phyloP scores from a whole-genome alignment of 2,888 invertebrate species.

The Pachycephus smyrnensis region DNA sequence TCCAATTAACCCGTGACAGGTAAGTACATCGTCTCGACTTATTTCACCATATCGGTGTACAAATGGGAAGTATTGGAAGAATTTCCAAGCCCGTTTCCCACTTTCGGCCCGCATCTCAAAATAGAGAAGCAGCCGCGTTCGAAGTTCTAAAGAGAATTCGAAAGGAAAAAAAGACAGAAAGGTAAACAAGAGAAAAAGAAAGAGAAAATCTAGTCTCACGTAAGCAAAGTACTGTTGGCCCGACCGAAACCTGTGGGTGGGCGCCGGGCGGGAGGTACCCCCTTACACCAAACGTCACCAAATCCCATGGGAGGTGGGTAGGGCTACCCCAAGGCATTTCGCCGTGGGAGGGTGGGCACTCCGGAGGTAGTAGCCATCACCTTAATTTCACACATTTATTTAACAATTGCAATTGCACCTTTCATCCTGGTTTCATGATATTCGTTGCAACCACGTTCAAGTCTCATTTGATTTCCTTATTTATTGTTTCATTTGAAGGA shows the following conservation, averaged over 20 bases:
- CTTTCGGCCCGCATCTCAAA: background rate
- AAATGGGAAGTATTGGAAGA: background rate
- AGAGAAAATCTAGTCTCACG: constrained; percentile 41
- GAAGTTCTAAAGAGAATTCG: background rate
- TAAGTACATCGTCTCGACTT: background rate
- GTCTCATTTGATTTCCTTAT: background rate
- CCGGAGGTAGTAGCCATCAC: constrained; percentile 56
- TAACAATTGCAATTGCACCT: constrained; percentile 40
- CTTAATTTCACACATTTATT: constrained; percentile 31
- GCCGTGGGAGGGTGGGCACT: constrained; percentile 59
- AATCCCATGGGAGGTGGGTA: constrained; percentile 65
- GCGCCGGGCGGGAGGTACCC: constrained; percentile 65
- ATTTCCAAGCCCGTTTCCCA: background rate
- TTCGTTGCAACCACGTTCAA: background rate
- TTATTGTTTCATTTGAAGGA: background rate
- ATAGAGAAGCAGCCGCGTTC: constrained; percentile 39
- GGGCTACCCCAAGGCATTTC: constrained; percentile 59
- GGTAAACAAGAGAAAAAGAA: constrained; percentile 16
- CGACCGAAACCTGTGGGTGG: constrained; percentile 65
- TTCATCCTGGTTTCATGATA: constrained; percentile 18
- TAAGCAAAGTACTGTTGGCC: constrained; percentile 67
- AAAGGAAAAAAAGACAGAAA: too few species aligned
- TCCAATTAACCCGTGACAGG: background rate
- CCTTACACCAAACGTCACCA: constrained; percentile 59
- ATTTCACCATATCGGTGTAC: background rate